Evolutionary conservation across 2,797 vertebrate genomes (phyloP).

Genomic region (Cyprinodon diabolis): DNA sequence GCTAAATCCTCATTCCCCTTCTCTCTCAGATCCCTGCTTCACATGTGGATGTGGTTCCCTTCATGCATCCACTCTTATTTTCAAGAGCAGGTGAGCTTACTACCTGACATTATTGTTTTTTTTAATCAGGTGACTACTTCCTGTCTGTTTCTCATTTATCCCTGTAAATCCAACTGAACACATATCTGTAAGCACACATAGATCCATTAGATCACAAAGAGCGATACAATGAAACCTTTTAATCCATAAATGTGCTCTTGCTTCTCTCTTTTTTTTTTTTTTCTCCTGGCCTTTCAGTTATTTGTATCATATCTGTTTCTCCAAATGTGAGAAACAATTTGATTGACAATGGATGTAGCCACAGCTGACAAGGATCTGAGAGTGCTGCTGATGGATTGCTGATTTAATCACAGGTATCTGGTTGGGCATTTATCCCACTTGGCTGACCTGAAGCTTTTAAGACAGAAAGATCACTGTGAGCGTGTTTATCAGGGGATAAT

Average conservation of each 20-base stretch:
- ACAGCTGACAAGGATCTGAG: slow-evolving; percentile 60
- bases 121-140: slow-evolving; percentile 10
- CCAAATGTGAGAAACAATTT: slow-evolving; percentile 45
- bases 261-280: slow-evolving; percentile 19
- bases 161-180: slow-evolving; percentile 23
- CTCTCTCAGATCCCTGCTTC: slow-evolving; percentile 10
- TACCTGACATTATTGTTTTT: slow-evolving; percentile 14
- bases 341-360: slow-evolving; percentile 62
- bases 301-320: slow-evolving; percentile 54
- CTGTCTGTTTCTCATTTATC: slow-evolving; percentile 1
- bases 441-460: slow-evolving; percentile 48
- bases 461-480: slow-evolving; percentile 34
- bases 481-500: slow-evolving; percentile 5
- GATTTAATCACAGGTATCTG: slow-evolving; percentile 47
- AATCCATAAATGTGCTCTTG: slow-evolving; percentile 41
- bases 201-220: neutral
- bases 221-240: slow-evolving; percentile 32
- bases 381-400: slow-evolving; percentile 58
- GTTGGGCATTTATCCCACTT: slow-evolving; percentile 63
- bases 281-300: slow-evolving; percentile 33
- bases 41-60: slow-evolving; percentile 36
- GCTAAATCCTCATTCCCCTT: slow-evolving; percentile 38
- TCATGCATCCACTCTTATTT: neutral
- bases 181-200: slow-evolving; percentile 17
- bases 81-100: neutral